Conservation (phyloP, 1,140 invertebrate species). For the Zaprionus capensis region DNA sequence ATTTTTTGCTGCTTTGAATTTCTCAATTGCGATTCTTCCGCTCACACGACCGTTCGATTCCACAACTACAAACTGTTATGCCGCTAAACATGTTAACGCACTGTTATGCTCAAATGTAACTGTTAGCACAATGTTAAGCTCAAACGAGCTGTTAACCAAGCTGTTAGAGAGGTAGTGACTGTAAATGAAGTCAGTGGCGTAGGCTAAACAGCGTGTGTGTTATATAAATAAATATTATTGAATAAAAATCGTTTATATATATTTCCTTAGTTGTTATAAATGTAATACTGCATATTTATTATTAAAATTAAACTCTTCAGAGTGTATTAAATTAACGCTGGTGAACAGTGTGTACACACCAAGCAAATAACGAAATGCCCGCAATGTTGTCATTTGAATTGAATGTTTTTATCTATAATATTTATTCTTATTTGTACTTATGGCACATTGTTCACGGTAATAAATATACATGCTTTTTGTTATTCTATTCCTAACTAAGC, state of each 20-base stretch:
- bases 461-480: background rate
- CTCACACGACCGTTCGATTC: conserved; percentile 38
- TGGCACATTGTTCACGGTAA: conserved; percentile 8
- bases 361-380: background rate
- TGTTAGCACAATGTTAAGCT: conserved; percentile 15
- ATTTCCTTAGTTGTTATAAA: background rate
- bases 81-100: conserved; percentile 3
- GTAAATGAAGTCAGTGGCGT: background rate
- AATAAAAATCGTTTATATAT: background rate
- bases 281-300: background rate
- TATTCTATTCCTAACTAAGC: conserved; percentile 5
- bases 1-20: conserved; percentile 10
- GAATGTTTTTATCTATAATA: background rate
- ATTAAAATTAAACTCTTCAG: background rate
- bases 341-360: conserved; percentile 30
- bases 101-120: conserved; percentile 11
- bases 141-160: conserved; percentile 13
- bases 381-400: conserved; percentile 6
- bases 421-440: conserved; percentile 2
- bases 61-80: conserved; percentile 40
- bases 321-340: background rate
- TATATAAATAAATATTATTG: conserved; percentile 1
- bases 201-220: background rate
- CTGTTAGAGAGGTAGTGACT: background rate
- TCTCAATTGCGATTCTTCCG: conserved; percentile 30